A percentile compares a stretch with the other conserved stretches of the same genome.
These are phyloP conservation scores for Rhinoptilus africanus DNA, from an alignment of 2,113 vertebrate genomes.

Conservation along the genomic window DNA sequence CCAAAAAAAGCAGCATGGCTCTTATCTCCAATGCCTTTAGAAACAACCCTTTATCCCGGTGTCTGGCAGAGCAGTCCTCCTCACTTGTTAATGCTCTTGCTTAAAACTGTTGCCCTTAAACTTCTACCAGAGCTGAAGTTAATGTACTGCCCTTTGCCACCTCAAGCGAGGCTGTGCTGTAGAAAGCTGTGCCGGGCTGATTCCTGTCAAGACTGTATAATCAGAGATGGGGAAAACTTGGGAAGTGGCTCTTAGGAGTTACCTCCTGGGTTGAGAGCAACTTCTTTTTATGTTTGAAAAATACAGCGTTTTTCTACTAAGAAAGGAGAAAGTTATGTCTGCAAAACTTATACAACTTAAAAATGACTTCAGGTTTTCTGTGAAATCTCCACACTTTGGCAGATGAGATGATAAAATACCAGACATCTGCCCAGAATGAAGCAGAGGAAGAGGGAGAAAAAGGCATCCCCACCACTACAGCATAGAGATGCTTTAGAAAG, in stretches of 20 bases:
- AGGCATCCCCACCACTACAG: background rate
- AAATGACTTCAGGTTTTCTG: conserved; percentile 5
- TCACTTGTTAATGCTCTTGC: background rate
- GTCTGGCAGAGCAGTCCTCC: background rate
- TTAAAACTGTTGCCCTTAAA: conserved; percentile 13
- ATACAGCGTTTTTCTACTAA: background rate
- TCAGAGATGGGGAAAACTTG: conserved; percentile 8
- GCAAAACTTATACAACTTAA: conserved; percentile 24
- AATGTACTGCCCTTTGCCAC: conserved; percentile 39
- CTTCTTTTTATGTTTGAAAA: conserved; percentile 24
- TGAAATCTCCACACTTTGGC: background rate
- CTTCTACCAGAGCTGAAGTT: background rate
- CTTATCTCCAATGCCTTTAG: background rate
- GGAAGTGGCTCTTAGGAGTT: conserved; percentile 3
- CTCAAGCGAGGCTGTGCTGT: background rate
- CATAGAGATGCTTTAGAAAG: background rate
- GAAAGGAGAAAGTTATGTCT: background rate
- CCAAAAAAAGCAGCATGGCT: background rate
- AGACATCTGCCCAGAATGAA: background rate
- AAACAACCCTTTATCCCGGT: background rate
- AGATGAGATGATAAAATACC: background rate
- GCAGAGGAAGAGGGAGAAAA: background rate
- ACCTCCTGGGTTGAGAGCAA: background rate
- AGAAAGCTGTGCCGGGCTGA: background rate
- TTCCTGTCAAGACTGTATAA: conserved; percentile 2